Evolutionary conservation across 37 sponge, comb jelly and placozoan species (phyloP), one percentile per base, ranked within the genome.

Genomic region (Eunapius fragilis): DNA sequence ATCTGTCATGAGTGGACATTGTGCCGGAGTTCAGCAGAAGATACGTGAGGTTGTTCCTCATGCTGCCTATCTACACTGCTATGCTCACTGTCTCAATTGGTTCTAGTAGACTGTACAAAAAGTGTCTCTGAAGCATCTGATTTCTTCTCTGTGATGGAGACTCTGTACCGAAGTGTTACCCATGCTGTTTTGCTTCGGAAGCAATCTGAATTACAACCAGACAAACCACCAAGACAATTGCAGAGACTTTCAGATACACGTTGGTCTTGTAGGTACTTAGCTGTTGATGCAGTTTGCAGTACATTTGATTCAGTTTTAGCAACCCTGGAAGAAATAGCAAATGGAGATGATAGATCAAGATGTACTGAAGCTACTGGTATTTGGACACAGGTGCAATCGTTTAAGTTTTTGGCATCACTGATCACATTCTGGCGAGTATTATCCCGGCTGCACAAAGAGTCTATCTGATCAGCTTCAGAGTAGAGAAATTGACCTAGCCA

Each of bases 221-320:
- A 84, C 70, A 26, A 79, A 38, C 90, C 80, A 41, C 38, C 3
- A 78, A 82, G 80, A 75, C 72, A 89, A 77, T 77, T 84, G 70
- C 79, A 89, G 80, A 84, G 83, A 50, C 90, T 84, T 84, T 89
- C 90, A 84, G 88, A 92, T 74, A 92, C 92, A 45, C 88, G 85
- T 36, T 92, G 92, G 92, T 77, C 92, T 68, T 92, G 92, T 83
- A 87, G 88, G 41, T 87, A 78, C 68, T 70, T 80, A 45, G 92
- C 92, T 37, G 85, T 83, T 84, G 80, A 83, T 83, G 80, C 88
- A 78, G 67, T 84, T 37, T 87, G 84, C 73, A 82, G 81, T 84
- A 84, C 92, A 79, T 92, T 84, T 79, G 92, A 45, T 4, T 45
- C 47, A 45, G 47, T 45, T 45, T 45, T 45, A 45, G 47, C 47